Base-by-base conservation (phyloP, 2,113 vertebrate genomes). In the Urocolius indicus region DNA sequence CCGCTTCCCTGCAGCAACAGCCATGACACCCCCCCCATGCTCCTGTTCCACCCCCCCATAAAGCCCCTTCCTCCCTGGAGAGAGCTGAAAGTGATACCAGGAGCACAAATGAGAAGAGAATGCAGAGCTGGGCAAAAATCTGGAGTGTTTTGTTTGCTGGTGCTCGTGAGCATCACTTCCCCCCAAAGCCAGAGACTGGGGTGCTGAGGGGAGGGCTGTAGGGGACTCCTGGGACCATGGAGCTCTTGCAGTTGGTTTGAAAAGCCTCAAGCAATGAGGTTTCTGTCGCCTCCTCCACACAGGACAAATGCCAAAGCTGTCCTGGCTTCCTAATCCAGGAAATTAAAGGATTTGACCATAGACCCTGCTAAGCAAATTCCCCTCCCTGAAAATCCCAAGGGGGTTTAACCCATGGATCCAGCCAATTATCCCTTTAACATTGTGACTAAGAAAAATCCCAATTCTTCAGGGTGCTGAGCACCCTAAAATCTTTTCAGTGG, bases 311-410 rank as follows among this genome's bases (percentile, higher is more conserved):
- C 43, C 71, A 49, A 49, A 83, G n/a, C 72, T 67, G 76, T 8
- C 41, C 68, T 95, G 87, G 12, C 87, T 94, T 76, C 82, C 65
- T 97, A 97, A 97, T 97, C 96, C 95, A 94, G 96, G 91, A 97
- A 97, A 97, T 96, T 88, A 96, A 96, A 91, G 89, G 95, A 93
- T 97, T 97, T 94, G 88, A 65, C 54, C 13, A 29, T 49, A 61
- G 95, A 93, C 78, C 68, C 94, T 22, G 75, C 89, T 96, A 91
- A 97, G 94, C 58, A 16, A 95, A 93, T 92, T 96, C 84, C 71
- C 83, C 79, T n/a, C 78, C 74, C 61, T 88, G 95, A 87, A 93
- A 94, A 94, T 83, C 94, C 81, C 85, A 55, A 73, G 32, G 62
- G 41, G 95, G 87, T 97, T 97, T 95, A 96, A 93, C 92, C 85